These are phyloP conservation scores for Bradypus variegatus DNA, from an alignment of 2,797 vertebrate genomes.

Conservation along the genomic window DNA sequence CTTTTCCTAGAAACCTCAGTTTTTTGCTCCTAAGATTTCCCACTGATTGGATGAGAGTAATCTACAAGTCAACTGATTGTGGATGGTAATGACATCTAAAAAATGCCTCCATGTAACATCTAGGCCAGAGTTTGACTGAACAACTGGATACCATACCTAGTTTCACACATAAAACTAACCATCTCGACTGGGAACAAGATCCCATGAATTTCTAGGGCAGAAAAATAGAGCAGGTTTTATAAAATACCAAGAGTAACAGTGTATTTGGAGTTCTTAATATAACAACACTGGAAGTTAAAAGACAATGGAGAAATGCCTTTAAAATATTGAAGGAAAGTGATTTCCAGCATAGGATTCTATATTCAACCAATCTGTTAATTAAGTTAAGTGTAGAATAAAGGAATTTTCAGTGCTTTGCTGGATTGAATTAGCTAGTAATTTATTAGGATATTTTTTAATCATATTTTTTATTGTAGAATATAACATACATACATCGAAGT, in stretches of 20 bases:
- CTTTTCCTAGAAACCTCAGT: no score
- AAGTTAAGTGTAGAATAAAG: background rate
- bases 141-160: no score
- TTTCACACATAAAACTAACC: no score
- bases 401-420: no score
- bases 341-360: background rate
- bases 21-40: no score
- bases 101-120: no score
- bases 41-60: no score
- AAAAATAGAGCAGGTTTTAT: background rate
- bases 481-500: no score
- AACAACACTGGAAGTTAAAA: background rate
- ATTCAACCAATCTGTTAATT: background rate
- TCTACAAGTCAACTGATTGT: no score
- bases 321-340: background rate
- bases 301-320: background rate
- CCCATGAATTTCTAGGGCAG: background rate
- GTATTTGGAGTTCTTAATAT: background rate
- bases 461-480: no score
- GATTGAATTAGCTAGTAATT: background rate
- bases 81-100: no score
- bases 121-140: no score
- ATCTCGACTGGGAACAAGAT: background rate
- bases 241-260: background rate
- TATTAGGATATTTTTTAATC: background rate